Base-by-base conservation (phyloP, 1,140 invertebrate species). In the Drosophila baimaii region DNA sequence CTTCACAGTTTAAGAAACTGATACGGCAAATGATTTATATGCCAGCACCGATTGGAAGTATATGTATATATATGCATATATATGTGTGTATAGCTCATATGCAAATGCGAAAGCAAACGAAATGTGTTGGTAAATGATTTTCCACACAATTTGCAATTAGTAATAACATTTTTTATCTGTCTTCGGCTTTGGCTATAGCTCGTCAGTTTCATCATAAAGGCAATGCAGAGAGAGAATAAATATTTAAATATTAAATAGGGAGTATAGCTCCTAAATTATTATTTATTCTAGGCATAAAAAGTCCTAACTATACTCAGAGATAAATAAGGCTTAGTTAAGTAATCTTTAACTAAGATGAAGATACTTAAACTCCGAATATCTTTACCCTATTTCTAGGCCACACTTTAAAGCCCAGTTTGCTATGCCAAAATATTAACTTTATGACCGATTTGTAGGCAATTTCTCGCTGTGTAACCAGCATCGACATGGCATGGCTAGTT, bases 121-220 rank as follows among this genome's bases (percentile, higher is more conserved):
- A 70, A 54, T 69, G 63, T 68, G 63, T 78, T 75, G 76, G 76
- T 72, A 77, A 84, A 84, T 83, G 69, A 88, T 83, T 88, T 88
- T 88, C 79, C 83, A 88, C 79, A 88, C 84, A 89, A 88, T 83
- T 83, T 88, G 77, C 83, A 89, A 88, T 88, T 88, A 83, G 83
- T 71, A 59, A 74, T 76, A 88, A 77, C 66, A 82, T 81, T 81
- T 68, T 33, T 69, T 83, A 84, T 81, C 78, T 66, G 37, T 17
- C 54, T 69, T 57, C 49, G 17, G 68, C 52, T 63, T 29, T 33
- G 51, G 19, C 55, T 35, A 31, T 35, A 43, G 47, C 39, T 70
- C 29, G 37, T 33, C 51, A 63, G 8, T 63, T 78, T 63, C 64
- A 86, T 85, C 81, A 85, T 80, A 84, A 80, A 85, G 62, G 68